A percentile compares a stretch with the other conserved stretches of the same genome.
Evolutionary conservation across 1,140 invertebrate genomes (phyloP).

Genomic region (Halyomorpha halys): DNA sequence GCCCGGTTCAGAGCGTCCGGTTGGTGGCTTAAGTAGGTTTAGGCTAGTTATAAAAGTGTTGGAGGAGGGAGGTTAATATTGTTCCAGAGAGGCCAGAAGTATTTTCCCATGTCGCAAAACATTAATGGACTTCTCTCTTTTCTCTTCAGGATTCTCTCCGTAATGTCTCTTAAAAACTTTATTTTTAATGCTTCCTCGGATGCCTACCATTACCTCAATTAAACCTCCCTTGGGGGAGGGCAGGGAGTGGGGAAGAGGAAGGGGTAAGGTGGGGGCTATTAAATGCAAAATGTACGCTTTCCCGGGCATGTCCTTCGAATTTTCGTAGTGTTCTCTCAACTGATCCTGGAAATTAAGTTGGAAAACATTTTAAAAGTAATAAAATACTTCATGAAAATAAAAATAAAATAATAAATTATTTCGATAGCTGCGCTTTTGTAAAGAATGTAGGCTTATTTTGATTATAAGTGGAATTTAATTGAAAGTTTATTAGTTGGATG

Average conservation of each 20-base stretch:
- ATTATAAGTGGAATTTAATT: too few species aligned
- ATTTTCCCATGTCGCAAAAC: conserved; percentile 15
- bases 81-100: not conserved
- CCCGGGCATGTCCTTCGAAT: not conserved
- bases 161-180: conserved; percentile 13
- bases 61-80: not conserved
- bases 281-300: conserved; percentile 5
- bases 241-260: not conserved
- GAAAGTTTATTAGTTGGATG: too few species aligned
- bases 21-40: not conserved
- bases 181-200: conserved; percentile 12
- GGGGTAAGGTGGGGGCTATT: not conserved
- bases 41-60: not conserved
- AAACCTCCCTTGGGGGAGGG: not conserved
- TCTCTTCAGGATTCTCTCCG: not conserved
- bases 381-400: too few species aligned
- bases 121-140: conserved; percentile 8
- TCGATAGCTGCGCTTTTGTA: too few species aligned
- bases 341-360: too few species aligned
- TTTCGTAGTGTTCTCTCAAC: too few species aligned
- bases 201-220: conserved; percentile 12
- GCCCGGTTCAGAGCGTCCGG: not conserved
- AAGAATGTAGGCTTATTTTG: too few species aligned
- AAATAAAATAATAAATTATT: too few species aligned
- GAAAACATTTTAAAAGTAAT: too few species aligned